These are phyloP conservation scores for Margarornis squamiger DNA, from an alignment of 2,797 vertebrate genomes.

Conservation along the genomic window DNA sequence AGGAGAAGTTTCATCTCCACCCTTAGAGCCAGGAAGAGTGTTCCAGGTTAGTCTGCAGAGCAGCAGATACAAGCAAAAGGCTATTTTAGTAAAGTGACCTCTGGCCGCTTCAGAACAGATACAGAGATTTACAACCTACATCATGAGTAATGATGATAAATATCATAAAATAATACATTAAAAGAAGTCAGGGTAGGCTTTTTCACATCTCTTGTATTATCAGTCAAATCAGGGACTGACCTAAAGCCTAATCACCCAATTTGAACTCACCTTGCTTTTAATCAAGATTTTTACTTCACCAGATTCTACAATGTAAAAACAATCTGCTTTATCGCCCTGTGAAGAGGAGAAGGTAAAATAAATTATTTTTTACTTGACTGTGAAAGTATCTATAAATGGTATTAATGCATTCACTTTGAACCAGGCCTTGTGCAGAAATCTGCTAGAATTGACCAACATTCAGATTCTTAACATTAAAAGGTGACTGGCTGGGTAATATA, in stretches of 20 bases:
- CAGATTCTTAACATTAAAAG: not conserved
- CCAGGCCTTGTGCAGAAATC: not conserved
- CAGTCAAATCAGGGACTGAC: not conserved
- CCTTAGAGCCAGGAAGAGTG: not conserved
- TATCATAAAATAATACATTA: not conserved
- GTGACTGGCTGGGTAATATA: not conserved
- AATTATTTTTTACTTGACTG: not conserved
- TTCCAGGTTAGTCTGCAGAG: not conserved
- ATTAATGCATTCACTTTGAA: not conserved
- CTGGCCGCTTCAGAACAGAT: not conserved
- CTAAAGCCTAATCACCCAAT: not conserved
- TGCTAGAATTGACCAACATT: not conserved
- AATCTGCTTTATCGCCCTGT: constrained; percentile 93
- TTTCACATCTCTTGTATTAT: not conserved
- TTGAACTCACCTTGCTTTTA: constrained; percentile 92
- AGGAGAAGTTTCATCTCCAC: not conserved
- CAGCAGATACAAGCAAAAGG: not conserved
- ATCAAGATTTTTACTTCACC: constrained; percentile 98
- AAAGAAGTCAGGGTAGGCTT: not conserved
- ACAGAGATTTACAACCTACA: not conserved
- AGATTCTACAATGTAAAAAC: constrained; percentile 94
- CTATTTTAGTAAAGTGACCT: not conserved
- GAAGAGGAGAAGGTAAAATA: not conserved
- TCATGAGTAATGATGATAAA: not conserved
- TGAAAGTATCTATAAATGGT: not conserved